Evolutionary conservation across 2,797 vertebrate species (phyloP).

Genomic region (Antrozous pallidus): DNA sequence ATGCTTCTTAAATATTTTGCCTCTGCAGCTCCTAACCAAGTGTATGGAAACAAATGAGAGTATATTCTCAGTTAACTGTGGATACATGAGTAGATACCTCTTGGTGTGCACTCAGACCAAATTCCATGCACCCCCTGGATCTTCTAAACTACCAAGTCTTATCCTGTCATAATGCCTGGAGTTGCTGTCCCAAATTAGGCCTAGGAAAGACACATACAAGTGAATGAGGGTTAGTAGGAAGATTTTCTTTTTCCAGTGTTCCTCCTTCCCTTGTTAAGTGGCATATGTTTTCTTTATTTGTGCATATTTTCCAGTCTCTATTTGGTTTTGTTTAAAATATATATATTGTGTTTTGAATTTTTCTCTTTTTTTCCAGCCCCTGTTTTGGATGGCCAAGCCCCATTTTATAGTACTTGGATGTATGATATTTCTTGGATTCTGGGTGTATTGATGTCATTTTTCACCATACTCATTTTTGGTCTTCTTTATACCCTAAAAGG

Average conservation of each 20-base stretch:
- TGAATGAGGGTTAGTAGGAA: background rate
- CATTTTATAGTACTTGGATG: background rate
- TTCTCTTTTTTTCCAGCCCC: background rate
- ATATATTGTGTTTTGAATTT: background rate
- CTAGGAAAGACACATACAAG: background rate
- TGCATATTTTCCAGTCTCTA: background rate
- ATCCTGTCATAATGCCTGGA: background rate
- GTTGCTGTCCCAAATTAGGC: background rate
- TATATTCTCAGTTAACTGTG: background rate
- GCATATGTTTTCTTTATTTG: background rate
- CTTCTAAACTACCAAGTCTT: background rate
- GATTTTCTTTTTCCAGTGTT: background rate
- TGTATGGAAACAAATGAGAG: background rate
- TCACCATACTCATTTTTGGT: fast-evolving
- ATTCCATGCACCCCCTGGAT: background rate
- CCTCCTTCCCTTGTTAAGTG: background rate
- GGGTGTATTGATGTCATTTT: background rate
- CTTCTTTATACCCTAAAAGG: background rate
- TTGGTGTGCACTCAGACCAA: background rate
- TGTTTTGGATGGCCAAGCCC: background rate
- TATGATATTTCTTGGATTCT: background rate
- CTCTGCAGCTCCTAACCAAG: background rate
- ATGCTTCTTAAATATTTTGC: background rate
- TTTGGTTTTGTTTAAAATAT: background rate
- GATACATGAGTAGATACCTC: background rate